Base-by-base conservation (phyloP, 2,888 invertebrate genomes). In the Merodon equestris region DNA sequence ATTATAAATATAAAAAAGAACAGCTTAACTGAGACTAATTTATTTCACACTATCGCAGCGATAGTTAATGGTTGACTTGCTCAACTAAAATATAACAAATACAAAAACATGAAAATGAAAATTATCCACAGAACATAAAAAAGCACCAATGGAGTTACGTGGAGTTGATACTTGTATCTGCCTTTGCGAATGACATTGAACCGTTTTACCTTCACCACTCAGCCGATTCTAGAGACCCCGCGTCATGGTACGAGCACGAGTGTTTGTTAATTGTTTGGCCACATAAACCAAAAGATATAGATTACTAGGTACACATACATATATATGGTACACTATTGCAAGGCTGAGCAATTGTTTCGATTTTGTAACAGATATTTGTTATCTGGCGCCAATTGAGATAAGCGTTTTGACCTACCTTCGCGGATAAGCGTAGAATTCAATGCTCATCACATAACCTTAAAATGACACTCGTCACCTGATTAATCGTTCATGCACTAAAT, bases 391-490 rank as follows among this genome's bases (percentile, higher is more conserved):
- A 7, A 27, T 7, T 27, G 27, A 48, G 47, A 58, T 44, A 34
- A 63, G 27, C 14, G 14, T n/a, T 56, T n/a, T 60, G 56, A 81
- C 74, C 45, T 83, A 83, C 83, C 83, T 83, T 72, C 83, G 68
- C 7, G 83, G 83, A 83, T 81, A 79, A 40, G 83, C 83, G 58
- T 81, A 83, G 50, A 83, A 83, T 81, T 82, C 82, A 67, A 83
- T 68, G 57, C 82, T 81, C 81, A 83, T 82, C 68, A 77, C 82
- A 76, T 47, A 64, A 57, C 63, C n/a, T 66, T 40, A 15, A 47
- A 40, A n/a, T 5, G 10, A n/a, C 27, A 7, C 7, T 27, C 27
- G 27, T 27, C 27, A 27, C 27, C 7, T 27, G 40, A n/a, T 40
- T 5, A 40, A 40, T 40, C n/a, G 9, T 45, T 7, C 19, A 27